Conservation (phyloP, 2,888 invertebrate species). For the Griposia aprilina region DNA sequence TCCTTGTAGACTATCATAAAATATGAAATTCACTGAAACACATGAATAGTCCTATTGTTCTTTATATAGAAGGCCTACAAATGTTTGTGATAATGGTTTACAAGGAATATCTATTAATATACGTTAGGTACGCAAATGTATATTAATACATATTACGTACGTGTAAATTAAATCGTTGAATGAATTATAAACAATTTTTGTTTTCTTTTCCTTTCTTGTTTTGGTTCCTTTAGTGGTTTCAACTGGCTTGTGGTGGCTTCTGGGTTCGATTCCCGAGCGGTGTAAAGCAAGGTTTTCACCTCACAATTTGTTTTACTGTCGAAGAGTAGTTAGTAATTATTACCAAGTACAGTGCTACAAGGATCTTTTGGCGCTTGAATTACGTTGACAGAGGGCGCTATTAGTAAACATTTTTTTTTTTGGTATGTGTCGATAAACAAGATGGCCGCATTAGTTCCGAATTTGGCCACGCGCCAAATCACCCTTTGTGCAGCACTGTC, state of each 20-base stretch:
- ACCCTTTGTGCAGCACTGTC: too few species aligned
- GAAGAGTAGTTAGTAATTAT: too few species aligned
- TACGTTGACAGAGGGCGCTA: background rate
- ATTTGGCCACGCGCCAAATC: background rate
- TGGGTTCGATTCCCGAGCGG: background rate
- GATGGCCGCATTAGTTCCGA: background rate
- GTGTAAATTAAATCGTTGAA: constrained; percentile 38
- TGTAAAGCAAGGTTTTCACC: background rate
- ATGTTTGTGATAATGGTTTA: constrained; percentile 67
- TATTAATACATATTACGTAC: constrained; percentile 17
- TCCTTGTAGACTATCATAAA: constrained; percentile 34
- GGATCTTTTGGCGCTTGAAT: background rate
- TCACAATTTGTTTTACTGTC: background rate
- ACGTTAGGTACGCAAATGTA: background rate
- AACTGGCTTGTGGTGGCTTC: background rate
- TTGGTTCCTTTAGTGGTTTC: background rate
- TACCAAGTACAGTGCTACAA: background rate
- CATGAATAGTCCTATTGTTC: constrained; percentile 73
- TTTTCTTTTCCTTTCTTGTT: constrained; percentile 26
- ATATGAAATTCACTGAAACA: constrained; percentile 65
- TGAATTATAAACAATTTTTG: constrained; percentile 27
- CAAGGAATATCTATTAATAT: constrained; percentile 16
- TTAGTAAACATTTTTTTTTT: background rate
- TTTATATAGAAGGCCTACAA: constrained; percentile 69
- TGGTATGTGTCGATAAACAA: background rate